A percentile compares a stretch with the other conserved stretches of the same genome.
Conservation (phyloP, 53 echinoderm and acorn worm genomes). For the Echinometra lucunter region DNA sequence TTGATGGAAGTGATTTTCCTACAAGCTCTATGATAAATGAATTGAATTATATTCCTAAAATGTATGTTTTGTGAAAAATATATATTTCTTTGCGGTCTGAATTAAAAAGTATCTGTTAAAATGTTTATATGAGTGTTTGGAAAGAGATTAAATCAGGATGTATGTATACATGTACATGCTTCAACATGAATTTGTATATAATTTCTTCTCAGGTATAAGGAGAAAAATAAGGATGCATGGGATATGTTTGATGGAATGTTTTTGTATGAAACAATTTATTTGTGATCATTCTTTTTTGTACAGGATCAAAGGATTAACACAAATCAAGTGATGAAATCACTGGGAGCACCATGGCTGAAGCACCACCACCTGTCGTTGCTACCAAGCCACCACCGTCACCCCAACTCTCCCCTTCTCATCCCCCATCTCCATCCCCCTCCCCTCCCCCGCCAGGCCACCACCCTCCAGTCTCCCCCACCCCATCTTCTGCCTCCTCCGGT, state of each 20-base stretch:
- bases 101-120: too few species aligned
- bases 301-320: conserved; percentile 34
- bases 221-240: background rate
- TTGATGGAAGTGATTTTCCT: too few species aligned
- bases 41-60: too few species aligned
- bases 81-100: too few species aligned
- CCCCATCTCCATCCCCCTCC: background rate
- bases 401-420: background rate
- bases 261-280: background rate
- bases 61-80: too few species aligned
- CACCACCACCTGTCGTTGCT: background rate
- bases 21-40: too few species aligned
- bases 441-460: background rate
- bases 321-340: background rate
- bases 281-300: background rate
- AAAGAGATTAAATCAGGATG: background rate
- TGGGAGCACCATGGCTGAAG: conserved; percentile 37
- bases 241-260: background rate
- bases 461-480: conserved; percentile 11
- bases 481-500: background rate
- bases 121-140: too few species aligned
- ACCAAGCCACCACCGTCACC: conserved; percentile 33
- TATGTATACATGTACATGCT: background rate
- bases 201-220: too few species aligned
- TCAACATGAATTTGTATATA: too few species aligned